Evolutionary conservation across 2,797 vertebrate species (phyloP).

Genomic region (Merluccius polli): DNA sequence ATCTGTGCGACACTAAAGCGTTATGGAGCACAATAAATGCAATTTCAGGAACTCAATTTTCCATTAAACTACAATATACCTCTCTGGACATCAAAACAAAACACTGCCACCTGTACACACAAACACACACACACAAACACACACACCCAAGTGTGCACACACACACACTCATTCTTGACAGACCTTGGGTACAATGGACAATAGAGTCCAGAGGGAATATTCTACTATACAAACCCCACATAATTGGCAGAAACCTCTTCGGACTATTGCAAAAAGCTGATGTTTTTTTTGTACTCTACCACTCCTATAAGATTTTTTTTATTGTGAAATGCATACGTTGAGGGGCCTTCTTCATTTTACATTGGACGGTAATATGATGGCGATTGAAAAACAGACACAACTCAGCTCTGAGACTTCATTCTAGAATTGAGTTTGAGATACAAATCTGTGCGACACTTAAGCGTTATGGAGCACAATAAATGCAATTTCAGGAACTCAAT

Average conservation of each 20-base stretch:
- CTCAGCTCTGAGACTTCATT: neutral
- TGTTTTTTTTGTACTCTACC: too few species aligned
- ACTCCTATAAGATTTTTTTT: neutral
- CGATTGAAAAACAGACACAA: neutral
- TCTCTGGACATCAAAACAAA: neutral
- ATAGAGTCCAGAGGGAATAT: slow-evolving; percentile 10
- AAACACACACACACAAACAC: neutral
- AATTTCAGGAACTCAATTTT: neutral
- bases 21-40: neutral
- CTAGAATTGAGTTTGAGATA: neutral
- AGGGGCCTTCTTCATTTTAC: neutral
- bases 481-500: neutral
- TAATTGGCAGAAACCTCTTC: slow-evolving; percentile 28
- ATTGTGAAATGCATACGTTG: neutral
- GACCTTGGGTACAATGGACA: slow-evolving; percentile 41
- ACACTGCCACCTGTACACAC: neutral
- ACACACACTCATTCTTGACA: slow-evolving; percentile 22
- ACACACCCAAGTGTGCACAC: neutral
- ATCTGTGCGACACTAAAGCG: neutral
- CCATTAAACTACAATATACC: neutral
- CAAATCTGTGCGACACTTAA: neutral
- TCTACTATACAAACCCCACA: neutral
- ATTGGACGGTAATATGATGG: neutral
- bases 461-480: neutral
- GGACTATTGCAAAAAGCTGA: slow-evolving; percentile 22